Evolutionary conservation across 2,797 vertebrate genomes (phyloP), one percentile per base, ranked within the genome.

Genomic region (Halcyon chelicuti): DNA sequence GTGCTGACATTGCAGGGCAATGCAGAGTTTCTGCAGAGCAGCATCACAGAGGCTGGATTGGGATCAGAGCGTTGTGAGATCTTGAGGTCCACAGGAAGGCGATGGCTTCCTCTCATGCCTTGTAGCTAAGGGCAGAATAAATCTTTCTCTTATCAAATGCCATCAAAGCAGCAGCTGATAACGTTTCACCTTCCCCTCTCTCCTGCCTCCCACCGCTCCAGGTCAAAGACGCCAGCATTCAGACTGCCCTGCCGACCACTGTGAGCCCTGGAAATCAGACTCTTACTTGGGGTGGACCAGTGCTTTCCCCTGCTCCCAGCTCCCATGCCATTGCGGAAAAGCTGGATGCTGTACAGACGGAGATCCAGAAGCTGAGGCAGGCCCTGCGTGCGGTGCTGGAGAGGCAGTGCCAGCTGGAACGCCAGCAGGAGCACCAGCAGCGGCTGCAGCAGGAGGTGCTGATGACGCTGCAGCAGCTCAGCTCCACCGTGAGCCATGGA

Each of bases 401-500:
- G 96, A 98, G 98, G 82, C 99, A 99, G 81, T 97, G 98, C 77
- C 96, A 86, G 20, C 94, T 98, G 94, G 98, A 99, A 44, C 97
- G 97, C 28, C 99, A 99, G 95, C 98, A 99, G 94, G 96, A 93
- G 9, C 98, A 99, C 83, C 99, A 99, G 96, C 99, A 99, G 8
- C 97, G 97, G 55, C 97, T 99, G 88, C 99, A 99, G 96, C 98
- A 98, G 86, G 98, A 99, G 97, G 98, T 99, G 92, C 98, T 99
- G 73, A 95, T 97, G 96, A 98, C 98, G 1, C 97, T 99, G 35
- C 99, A 99, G 97, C 98, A 96, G 84, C 94, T 99, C 9, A 90
- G 98, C 65, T 96, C 98, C 86, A 98, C 98, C 3, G 18, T 98
- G 8, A 97, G 96, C 94, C 97, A 98, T 2, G n/a, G 96, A 0